A percentile compares a stretch with the other conserved stretches of the same genome.
phyloP scores from a whole-genome alignment of 1,140 invertebrate genomes.

The Stegodyphus mimosarum region DNA sequence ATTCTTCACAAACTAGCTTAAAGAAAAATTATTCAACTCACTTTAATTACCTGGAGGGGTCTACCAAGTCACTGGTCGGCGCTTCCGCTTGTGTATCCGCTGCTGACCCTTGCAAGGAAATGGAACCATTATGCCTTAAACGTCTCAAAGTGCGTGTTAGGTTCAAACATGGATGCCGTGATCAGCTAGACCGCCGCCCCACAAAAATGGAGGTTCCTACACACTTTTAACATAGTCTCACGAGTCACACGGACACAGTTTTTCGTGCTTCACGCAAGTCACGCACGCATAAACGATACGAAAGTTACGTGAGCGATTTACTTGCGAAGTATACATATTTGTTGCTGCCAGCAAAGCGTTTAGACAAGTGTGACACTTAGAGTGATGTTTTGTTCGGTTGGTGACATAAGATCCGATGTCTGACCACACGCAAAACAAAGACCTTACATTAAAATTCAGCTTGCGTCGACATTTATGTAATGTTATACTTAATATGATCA shows the following conservation, averaged over 20 bases:
- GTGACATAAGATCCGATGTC: slow-evolving; percentile 34
- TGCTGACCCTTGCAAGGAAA: slow-evolving; percentile 32
- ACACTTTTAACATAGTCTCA: slow-evolving; percentile 57
- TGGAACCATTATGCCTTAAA: slow-evolving; percentile 36
- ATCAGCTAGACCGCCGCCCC: slow-evolving; percentile 32
- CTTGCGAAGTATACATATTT: slow-evolving; percentile 54
- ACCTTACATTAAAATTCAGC: background rate
- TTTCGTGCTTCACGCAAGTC: slow-evolving; percentile 47
- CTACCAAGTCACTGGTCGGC: background rate
- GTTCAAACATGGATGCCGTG: slow-evolving; percentile 31
- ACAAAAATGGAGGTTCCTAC: slow-evolving; percentile 44
- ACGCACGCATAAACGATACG: slow-evolving; percentile 44
- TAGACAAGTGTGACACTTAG: slow-evolving; percentile 39
- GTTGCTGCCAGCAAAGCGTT: slow-evolving; percentile 41
- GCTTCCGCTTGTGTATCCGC: slow-evolving; percentile 39
- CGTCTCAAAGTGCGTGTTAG: slow-evolving; percentile 38
- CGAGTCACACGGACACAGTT: slow-evolving; percentile 39
- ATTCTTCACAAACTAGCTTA: background rate
- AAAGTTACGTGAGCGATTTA: slow-evolving; percentile 49
- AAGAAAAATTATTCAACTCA: slow-evolving; percentile 3
- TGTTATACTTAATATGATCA: too few relatives aligned
- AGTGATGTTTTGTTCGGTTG: slow-evolving; percentile 12
- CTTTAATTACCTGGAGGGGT: slow-evolving; percentile 16
- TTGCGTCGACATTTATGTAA: background rate
- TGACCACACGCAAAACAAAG: slow-evolving; percentile 23